Conservation (phyloP, 1,140 invertebrate genomes). For the Hetaerina americana region DNA sequence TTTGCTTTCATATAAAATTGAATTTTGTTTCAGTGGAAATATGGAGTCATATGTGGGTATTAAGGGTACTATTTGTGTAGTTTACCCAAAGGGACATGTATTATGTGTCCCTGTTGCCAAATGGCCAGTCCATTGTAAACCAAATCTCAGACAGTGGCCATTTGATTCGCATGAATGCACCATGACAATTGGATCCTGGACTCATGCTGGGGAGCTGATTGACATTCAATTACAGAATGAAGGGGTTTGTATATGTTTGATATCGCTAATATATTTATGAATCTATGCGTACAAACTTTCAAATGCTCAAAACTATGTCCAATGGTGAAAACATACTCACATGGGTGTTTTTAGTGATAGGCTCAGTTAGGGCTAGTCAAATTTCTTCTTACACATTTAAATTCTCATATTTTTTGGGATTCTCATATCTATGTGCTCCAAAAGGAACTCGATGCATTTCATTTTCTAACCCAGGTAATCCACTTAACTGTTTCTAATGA, state of each 20-base stretch:
- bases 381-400: too few relatives aligned
- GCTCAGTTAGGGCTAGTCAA: neutral
- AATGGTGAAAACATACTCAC: too few relatives aligned
- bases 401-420: too few relatives aligned
- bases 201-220: slow-evolving; percentile 25
- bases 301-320: too few relatives aligned
- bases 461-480: too few relatives aligned
- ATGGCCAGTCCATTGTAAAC: slow-evolving; percentile 28
- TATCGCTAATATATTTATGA: too few relatives aligned
- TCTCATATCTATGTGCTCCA: too few relatives aligned
- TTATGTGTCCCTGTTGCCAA: slow-evolving; percentile 29
- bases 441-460: too few relatives aligned
- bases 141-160: slow-evolving; percentile 33
- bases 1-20: neutral
- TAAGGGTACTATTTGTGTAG: slow-evolving; percentile 33
- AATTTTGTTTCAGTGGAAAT: neutral
- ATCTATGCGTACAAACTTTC: too few relatives aligned
- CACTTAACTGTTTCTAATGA: too few relatives aligned
- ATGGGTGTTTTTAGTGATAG: neutral
- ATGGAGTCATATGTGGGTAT: neutral
- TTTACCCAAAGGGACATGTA: slow-evolving; percentile 31
- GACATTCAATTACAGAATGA: slow-evolving; percentile 23
- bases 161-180: slow-evolving; percentile 39
- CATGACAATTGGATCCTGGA: slow-evolving; percentile 40
- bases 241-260: neutral